Evolutionary conservation across 2,113 vertebrate genomes (phyloP), one percentile per base, ranked within the genome.

Genomic region (Anarrhichthys ocellatus): DNA sequence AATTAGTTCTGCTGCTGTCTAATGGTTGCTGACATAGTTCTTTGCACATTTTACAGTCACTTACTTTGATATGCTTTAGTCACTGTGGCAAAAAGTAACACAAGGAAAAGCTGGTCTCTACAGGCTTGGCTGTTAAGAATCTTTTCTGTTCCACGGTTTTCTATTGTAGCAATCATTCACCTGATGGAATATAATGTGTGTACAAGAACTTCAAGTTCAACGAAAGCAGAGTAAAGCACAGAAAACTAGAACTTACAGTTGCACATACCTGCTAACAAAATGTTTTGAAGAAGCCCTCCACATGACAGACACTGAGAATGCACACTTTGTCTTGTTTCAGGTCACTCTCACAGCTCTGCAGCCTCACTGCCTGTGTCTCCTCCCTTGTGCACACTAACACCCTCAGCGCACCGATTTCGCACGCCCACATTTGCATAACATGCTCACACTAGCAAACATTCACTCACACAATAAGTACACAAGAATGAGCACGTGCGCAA

Each of bases 191-290:
- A 5, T 14, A 50, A 34, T 9, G 3, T 20, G 29, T 54, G 4
- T 46, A 34, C n/a, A 67, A 11, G 6, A 62, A 46, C 54, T 64
- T 65, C 22, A 40, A 74, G 8, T n/a, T 68, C n/a, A 67, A 59
- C 1, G 50, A 80, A 78, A 73, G 1, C 3, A 48, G 1, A 75
- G 6, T 29, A n/a, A 22, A 72, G 61, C 17, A 46, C 17, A 66
- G 0, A 38, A 54, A 1, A 50, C 9, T 24, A 17, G 9, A 83
- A 62, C 44, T 65, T n/a, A 61, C n/a, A 40, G 56, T 27, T 70
- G 54, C 58, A 91, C 88, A 34, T 91, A 94, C 93, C 90, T 88
- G 78, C 73, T 64, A 29, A 79, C 13, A 70, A 80, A 62, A 38
- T 27, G 61, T 24, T 66, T 61, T 74, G 58, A 73, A 64, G 75